Evolutionary conservation across 64 coral and sea anemone genomes (phyloP).

Genomic region (Porites lutea): DNA sequence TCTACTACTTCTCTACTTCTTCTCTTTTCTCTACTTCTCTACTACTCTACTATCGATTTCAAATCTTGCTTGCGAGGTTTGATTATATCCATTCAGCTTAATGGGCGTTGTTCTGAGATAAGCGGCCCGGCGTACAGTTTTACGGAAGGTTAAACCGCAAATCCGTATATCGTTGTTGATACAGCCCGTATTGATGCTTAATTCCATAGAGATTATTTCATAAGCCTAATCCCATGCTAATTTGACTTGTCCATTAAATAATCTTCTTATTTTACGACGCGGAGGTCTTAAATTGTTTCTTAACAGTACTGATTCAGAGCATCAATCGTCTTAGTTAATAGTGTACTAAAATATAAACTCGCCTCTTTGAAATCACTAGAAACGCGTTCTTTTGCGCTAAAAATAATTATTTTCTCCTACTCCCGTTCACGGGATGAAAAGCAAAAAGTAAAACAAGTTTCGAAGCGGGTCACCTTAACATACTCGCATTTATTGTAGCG

Average conservation of each 20-base stretch:
- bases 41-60: too few species aligned
- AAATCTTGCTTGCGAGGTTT: too few species aligned
- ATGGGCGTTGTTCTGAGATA: neutral
- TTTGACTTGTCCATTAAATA: neutral
- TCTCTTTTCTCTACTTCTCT: too few species aligned
- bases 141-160: neutral
- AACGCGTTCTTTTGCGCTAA: slow-evolving; percentile 3
- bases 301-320: neutral
- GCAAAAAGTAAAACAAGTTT: neutral
- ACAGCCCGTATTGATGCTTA: neutral
- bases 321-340: neutral
- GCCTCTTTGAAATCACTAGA: neutral
- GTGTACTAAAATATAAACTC: neutral
- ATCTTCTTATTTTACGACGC: neutral
- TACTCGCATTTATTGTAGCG: too few species aligned
- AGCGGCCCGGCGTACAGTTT: neutral
- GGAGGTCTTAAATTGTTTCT: neutral
- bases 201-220: neutral
- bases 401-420: neutral
- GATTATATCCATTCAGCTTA: too few species aligned
- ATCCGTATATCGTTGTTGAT: neutral
- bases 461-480: too few species aligned
- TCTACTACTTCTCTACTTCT: too few species aligned
- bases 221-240: neutral
- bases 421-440: neutral